Base-by-base conservation (phyloP, 1,140 invertebrate genomes). In the Potamilus streckersoni region DNA sequence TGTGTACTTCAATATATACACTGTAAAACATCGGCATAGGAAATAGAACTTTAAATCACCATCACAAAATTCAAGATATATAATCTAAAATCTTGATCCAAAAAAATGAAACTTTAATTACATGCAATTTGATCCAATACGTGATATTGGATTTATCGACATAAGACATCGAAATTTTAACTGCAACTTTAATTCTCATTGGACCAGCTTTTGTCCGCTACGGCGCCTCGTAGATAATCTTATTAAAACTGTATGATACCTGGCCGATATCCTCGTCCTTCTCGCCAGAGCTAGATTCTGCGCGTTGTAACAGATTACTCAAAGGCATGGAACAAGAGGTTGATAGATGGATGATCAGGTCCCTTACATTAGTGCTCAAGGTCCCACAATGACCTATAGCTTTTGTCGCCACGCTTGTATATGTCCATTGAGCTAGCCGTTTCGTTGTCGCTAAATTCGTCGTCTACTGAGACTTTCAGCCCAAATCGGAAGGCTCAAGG, bases 331-430 rank as follows among this genome's bases (percentile, higher is more conserved):
- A 71, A 15, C 31, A 20, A 3, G 57, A 60, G 17, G 4, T 71
- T 31, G 57, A 19, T 27, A 49, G 58, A 49, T 71, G 69, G 59
- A 71, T 71, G 57, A 61, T 71, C 69, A 71, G 59, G 13, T 20
- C 69, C 61, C 59, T 20, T 13, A 4, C 20, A 57, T 64, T 69
- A 55, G 68, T 74, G 38, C 58, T 69, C 14, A 74, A 2, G 13
- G 57, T 63, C 38, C 73, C 56, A 49, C 56, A 20, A 55, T 60
- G 59, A 59, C 64, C 5, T n/a, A 56, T 14, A 17, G 5, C 64
- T 6, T 16, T 2, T 2, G 27, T 17, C 2, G 17, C 27, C 27
- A 31, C 27, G 27, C 27, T 31, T 31, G 27, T 31, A 1, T 3
- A 31, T 31, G 27, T 31, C 27, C 27, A 2, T 8, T 20, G 27